Percentiles rank a stretch among this genome's conserved stretches.
phyloP scores from a whole-genome alignment of 1,140 invertebrate species.

The Drosophila lini region DNA sequence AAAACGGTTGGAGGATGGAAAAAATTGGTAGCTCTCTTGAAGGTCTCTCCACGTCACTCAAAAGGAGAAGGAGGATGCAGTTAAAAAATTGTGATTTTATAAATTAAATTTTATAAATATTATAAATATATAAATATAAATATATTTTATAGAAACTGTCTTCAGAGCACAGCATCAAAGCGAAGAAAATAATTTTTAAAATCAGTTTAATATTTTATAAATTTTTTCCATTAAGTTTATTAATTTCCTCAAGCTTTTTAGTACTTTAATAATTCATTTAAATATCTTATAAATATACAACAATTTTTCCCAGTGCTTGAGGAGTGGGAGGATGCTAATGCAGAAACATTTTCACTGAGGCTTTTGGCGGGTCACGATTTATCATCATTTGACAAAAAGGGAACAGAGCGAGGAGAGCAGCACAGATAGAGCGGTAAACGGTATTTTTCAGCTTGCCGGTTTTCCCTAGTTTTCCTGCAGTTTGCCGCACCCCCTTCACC shows the following conservation, averaged over 20 bases:
- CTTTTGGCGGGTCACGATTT: conserved; percentile 73
- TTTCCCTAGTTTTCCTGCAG: conserved; percentile 33
- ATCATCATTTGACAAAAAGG: conserved; percentile 82
- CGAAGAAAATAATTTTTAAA: not conserved
- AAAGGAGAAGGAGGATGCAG: conserved; percentile 42
- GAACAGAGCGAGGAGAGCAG: conserved; percentile 40
- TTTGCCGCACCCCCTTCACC: conserved; percentile 14
- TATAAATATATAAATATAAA: not conserved
- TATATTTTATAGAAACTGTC: not conserved
- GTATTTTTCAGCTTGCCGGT: conserved; percentile 48
- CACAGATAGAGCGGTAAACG: conserved; percentile 40
- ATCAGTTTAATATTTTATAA: not conserved
- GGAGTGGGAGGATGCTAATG: conserved; percentile 29
- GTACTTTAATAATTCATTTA: not conserved
- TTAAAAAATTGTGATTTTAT: conserved; percentile 11
- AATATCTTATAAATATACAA: not conserved
- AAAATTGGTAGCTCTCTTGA: conserved; percentile 52
- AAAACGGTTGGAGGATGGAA: conserved; percentile 21
- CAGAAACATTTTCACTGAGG: conserved; percentile 68
- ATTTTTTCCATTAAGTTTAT: not conserved
- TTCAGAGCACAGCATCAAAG: not conserved
- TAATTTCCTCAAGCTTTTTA: not conserved
- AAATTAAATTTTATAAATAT: not conserved
- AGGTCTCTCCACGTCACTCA: conserved; percentile 73
- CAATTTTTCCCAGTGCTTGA: conserved; percentile 5